phyloP scores from a whole-genome alignment of 2,888 invertebrate species.

The Bruchidius siliquastri region DNA sequence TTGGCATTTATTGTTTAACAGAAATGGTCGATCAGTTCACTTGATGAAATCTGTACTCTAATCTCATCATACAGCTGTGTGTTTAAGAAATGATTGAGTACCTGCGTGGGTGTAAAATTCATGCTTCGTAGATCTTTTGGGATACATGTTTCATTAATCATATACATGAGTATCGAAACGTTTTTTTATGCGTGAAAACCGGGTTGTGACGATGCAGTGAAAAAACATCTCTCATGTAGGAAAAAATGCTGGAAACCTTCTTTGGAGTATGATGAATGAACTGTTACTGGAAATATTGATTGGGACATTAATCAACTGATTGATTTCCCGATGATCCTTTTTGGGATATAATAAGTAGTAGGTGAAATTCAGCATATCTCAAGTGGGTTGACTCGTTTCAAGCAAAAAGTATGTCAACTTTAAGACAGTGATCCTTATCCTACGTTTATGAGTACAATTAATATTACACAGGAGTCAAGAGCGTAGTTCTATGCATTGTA shows the following conservation, averaged over 20 bases:
- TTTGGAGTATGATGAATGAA: neutral
- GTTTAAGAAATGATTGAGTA: neutral
- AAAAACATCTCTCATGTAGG: neutral
- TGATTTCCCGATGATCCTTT: neutral
- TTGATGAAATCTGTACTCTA: neutral
- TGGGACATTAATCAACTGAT: neutral
- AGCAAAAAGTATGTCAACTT: no score
- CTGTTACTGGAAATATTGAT: neutral
- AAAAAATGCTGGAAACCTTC: neutral
- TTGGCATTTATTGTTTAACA: no score
- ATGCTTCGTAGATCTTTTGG: neutral
- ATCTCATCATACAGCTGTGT: neutral
- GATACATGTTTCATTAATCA: neutral
- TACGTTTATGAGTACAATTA: no score
- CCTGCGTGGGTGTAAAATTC: neutral
- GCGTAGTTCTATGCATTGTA: no score
- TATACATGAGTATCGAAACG: neutral
- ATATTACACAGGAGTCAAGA: no score
- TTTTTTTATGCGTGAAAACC: neutral
- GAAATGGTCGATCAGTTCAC: no score
- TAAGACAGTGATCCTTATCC: no score
- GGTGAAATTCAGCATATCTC: no score
- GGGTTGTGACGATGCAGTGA: neutral
- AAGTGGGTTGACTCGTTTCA: no score
- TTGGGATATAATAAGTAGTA: neutral